Percentiles rank a stretch among this genome's conserved stretches.
Evolutionary conservation across 2,797 vertebrate species (phyloP).

Genomic region (Epinephelus coioides): DNA sequence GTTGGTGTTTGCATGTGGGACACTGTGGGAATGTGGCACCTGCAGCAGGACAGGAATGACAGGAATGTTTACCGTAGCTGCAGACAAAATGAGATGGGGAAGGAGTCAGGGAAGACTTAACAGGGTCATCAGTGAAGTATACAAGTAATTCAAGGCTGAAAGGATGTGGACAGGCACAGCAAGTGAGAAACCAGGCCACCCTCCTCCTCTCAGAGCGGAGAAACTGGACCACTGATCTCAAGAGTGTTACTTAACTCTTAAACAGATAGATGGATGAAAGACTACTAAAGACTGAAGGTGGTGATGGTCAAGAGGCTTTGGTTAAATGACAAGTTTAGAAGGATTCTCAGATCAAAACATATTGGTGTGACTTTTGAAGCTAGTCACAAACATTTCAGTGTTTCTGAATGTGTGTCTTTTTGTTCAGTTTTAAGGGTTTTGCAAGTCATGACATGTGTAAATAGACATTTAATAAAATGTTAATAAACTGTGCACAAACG

Average conservation of each 20-base stretch:
- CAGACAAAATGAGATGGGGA: background rate
- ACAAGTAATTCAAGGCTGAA: background rate
- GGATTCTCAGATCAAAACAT: background rate
- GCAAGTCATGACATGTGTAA: constrained; percentile 3
- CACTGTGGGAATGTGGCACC: background rate
- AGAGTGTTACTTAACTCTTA: background rate
- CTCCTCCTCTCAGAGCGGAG: background rate
- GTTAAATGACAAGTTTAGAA: background rate
- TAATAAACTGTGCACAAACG: constrained; percentile 4
- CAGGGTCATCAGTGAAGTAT: background rate
- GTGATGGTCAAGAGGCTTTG: background rate
- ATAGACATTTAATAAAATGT: constrained; percentile 12
- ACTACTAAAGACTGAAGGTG: background rate
- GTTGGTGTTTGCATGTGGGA: constrained; percentile 22
- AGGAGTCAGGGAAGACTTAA: constrained; percentile 21
- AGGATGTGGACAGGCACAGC: background rate
- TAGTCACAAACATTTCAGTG: background rate
- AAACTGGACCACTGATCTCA: background rate
- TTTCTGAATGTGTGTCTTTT: background rate
- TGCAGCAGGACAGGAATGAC: background rate
- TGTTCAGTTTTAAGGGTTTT: constrained; percentile 18
- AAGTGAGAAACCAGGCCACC: background rate
- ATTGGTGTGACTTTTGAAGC: background rate
- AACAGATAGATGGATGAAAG: background rate
- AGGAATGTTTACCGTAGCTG: constrained; percentile 1